Conservation (phyloP, 2,888 invertebrate genomes). For the Pyralis farinalis region DNA sequence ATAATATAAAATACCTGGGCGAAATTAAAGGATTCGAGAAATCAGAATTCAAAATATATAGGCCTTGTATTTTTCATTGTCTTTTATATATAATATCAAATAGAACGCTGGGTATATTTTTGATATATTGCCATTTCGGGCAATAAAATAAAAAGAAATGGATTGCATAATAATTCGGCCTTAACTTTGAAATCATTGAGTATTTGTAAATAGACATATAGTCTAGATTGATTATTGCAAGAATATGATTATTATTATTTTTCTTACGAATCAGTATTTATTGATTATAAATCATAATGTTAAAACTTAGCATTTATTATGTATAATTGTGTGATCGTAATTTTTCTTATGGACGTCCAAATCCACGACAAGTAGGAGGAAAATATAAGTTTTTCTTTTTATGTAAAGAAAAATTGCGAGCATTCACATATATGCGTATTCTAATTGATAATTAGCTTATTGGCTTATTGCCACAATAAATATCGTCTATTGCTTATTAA, state of each 20-base stretch:
- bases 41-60: no score
- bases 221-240: not conserved
- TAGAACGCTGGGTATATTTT: no score
- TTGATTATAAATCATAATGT: slow-evolving; percentile 14
- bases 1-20: no score
- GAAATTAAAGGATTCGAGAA: no score
- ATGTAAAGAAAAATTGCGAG: slow-evolving; percentile 3
- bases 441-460: not conserved
- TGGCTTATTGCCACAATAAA: not conserved
- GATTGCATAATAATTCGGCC: not conserved
- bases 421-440: slow-evolving; percentile 2
- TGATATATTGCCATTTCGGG: no score
- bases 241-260: not conserved
- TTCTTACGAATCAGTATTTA: not conserved
- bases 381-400: not conserved
- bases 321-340: slow-evolving; percentile 3
- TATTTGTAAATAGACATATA: not conserved
- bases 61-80: no score
- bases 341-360: no score
- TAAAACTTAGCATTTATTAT: slow-evolving; percentile 15
- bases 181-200: not conserved
- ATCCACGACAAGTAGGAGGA: not conserved
- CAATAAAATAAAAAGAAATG: no score
- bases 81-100: no score
- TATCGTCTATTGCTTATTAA: not conserved